phyloP scores from a whole-genome alignment of 2,888 invertebrate species.

The Drosophila prolongata region DNA sequence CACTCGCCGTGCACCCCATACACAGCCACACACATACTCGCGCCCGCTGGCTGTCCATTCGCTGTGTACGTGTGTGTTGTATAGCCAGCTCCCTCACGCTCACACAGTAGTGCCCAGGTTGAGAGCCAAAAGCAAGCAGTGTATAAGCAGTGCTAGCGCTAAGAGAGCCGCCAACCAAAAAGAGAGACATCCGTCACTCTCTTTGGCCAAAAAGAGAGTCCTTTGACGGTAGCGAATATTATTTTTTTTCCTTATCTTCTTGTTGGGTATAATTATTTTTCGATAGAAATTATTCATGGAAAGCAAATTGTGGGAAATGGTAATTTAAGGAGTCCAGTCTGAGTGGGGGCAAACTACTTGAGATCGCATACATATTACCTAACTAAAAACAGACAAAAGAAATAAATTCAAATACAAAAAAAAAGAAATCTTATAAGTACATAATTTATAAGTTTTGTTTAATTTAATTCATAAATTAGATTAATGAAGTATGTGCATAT shows the following conservation, averaged over 20 bases:
- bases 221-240: not conserved
- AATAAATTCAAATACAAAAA: not conserved
- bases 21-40: not conserved
- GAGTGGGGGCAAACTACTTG: too few relatives aligned
- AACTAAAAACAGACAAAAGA: not conserved
- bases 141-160: not conserved
- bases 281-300: slow-evolving; percentile 3
- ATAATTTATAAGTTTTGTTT: too few relatives aligned
- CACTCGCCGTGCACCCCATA: not conserved
- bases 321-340: not conserved
- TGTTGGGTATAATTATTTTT: not conserved
- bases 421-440: too few relatives aligned
- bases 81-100: slow-evolving; percentile 69
- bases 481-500: too few relatives aligned
- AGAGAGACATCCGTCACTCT: not conserved
- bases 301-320: not conserved
- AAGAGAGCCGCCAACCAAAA: not conserved
- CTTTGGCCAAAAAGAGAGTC: not conserved
- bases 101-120: not conserved
- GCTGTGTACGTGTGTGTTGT: slow-evolving; percentile 23
- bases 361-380: too few relatives aligned
- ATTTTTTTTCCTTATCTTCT: not conserved
- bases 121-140: slow-evolving; percentile 12
- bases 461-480: too few relatives aligned
- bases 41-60: slow-evolving; percentile 59